phyloP scores from a whole-genome alignment of 2,113 vertebrate genomes.

The Pogona vitticeps region DNA sequence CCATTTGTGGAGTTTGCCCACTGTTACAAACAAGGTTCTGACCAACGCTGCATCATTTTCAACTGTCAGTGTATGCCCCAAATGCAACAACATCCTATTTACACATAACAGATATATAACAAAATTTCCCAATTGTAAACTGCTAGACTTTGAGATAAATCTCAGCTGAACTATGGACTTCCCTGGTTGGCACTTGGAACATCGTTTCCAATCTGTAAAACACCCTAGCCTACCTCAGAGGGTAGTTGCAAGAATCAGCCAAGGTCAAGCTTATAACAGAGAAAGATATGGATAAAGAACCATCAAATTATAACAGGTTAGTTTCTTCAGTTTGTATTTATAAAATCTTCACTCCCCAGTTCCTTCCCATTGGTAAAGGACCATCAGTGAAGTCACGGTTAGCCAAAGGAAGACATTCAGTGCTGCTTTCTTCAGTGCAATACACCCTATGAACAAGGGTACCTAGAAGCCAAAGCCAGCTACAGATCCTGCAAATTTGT shows the following conservation, averaged over 20 bases:
- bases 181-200: too few relatives aligned
- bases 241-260: neutral
- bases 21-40: too few relatives aligned
- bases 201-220: neutral
- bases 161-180: neutral
- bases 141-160: neutral
- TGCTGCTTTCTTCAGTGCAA: conserved; percentile 42
- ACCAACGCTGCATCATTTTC: neutral
- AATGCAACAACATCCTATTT: neutral
- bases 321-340: conserved; percentile 5
- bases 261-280: neutral
- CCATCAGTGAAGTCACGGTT: neutral
- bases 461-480: conserved; percentile 17
- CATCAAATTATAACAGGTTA: conserved; percentile 7
- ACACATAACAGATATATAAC: neutral
- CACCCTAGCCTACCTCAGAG: too few relatives aligned
- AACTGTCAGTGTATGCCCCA: neutral
- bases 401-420: conserved; percentile 32
- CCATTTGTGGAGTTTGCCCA: too few relatives aligned
- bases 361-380: conserved; percentile 7
- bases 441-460: neutral
- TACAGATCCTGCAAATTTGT: neutral
- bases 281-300: neutral
- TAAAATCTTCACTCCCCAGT: neutral
- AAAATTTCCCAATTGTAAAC: neutral